phyloP scores from a whole-genome alignment of 2,113 vertebrate species.

The Plestiodon gilberti region DNA sequence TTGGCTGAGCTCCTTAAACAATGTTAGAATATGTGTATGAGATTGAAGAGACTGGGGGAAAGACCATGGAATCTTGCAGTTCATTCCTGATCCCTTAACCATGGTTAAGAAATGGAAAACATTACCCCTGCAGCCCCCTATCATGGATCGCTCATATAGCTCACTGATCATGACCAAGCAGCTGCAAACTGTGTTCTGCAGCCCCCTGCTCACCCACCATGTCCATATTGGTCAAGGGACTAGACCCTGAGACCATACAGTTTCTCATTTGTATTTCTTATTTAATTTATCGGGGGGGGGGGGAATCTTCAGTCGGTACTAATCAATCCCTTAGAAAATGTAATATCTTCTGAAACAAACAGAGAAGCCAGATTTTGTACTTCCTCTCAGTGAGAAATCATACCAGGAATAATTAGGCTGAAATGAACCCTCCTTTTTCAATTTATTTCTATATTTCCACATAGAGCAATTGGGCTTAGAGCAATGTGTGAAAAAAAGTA shows the following conservation, averaged over 20 bases:
- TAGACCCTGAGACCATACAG: neutral
- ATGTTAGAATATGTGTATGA: neutral
- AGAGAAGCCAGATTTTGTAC: conserved; percentile 11
- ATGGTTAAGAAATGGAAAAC: neutral
- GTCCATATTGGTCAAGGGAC: neutral
- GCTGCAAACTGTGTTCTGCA: neutral
- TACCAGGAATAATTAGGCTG: conserved; percentile 15
- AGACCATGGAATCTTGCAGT: neutral
- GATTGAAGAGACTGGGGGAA: neutral
- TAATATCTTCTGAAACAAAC: neutral
- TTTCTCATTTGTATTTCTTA: neutral
- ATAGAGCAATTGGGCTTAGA: conserved; percentile 7
- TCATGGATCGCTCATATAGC: neutral
- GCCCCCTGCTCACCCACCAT: neutral
- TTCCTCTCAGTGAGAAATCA: neutral
- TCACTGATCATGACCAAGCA: neutral
- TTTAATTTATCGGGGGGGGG: too few relatives aligned
- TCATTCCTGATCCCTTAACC: neutral
- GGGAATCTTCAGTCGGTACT: neutral
- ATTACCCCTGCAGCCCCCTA: neutral
- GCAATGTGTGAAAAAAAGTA: neutral
- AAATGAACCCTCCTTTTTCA: neutral
- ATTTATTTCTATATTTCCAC: neutral
- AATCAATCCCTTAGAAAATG: neutral
- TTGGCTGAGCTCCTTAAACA: too few relatives aligned